Percentiles rank a stretch among this genome's conserved stretches.
phyloP scores from a whole-genome alignment of 2,113 vertebrate species.

The Takifugu bimaculatus region DNA sequence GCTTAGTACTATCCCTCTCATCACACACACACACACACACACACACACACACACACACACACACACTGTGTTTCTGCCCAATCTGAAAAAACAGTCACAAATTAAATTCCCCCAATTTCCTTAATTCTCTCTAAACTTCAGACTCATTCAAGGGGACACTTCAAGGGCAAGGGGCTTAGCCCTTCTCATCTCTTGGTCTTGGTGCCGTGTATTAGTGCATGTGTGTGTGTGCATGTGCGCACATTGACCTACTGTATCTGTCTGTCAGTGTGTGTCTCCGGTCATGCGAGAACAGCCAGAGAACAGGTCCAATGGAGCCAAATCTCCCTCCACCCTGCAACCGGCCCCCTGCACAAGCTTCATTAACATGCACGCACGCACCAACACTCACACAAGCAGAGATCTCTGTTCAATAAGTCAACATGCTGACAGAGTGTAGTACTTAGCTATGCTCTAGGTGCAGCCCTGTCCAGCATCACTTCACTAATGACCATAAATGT shows the following conservation, averaged over 20 bases:
- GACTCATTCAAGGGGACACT: slow-evolving; percentile 43
- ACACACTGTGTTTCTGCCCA: too few species aligned
- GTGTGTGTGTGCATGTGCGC: slow-evolving; percentile 3
- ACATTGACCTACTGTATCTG: slow-evolving; percentile 7
- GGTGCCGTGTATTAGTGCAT: slow-evolving; percentile 6
- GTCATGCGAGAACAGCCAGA: slow-evolving; percentile 57
- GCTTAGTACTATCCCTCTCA: slow-evolving; percentile 55
- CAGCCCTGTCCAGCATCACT: slow-evolving; percentile 28
- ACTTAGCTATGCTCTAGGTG: slow-evolving; percentile 42
- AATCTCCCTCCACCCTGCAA: slow-evolving; percentile 54
- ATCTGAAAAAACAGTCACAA: neutral
- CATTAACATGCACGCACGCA: slow-evolving; percentile 50
- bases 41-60: too few species aligned
- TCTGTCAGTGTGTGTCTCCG: slow-evolving; percentile 47
- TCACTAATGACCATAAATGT: slow-evolving; percentile 21
- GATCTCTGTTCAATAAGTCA: slow-evolving; percentile 52
- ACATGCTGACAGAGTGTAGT: slow-evolving; percentile 46
- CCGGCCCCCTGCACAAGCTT: slow-evolving; percentile 57
- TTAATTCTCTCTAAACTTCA: slow-evolving; percentile 24
- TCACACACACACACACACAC: neutral
- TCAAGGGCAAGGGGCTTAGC: slow-evolving; percentile 48
- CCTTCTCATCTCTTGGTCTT: slow-evolving; percentile 25
- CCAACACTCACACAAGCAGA: slow-evolving; percentile 6
- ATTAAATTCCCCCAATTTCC: neutral
- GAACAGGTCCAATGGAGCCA: slow-evolving; percentile 67